Evolutionary conservation across 1,140 invertebrate genomes (phyloP).

Genomic region (Leguminivora glycinivorella): DNA sequence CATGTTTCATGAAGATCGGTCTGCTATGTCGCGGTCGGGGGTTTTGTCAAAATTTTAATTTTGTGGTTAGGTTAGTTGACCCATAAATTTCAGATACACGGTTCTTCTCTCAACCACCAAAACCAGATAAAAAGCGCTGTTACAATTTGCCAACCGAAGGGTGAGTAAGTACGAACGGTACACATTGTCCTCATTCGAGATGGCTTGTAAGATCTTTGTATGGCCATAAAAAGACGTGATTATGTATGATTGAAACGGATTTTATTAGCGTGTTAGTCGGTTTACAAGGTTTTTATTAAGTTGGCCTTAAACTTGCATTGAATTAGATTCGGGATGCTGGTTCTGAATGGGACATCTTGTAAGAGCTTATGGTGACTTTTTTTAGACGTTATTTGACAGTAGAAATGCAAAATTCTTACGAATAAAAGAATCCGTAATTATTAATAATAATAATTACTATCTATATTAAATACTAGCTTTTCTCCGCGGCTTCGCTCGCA

Average conservation of each 20-base stretch:
- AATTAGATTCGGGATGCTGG: background rate
- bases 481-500: no score
- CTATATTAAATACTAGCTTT: no score
- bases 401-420: no score
- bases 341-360: background rate
- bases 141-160: constrained; percentile 10
- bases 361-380: no score
- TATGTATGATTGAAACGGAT: constrained; percentile 17
- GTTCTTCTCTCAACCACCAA: background rate
- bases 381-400: no score
- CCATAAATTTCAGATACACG: background rate
- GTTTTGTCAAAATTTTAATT: no score
- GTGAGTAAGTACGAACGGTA: background rate
- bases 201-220: constrained; percentile 20
- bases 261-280: constrained; percentile 12
- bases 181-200: constrained; percentile 20
- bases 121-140: background rate
- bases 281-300: constrained; percentile 19
- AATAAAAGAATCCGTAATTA: no score
- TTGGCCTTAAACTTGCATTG: background rate
- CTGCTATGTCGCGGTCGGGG: no score
- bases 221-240: background rate
- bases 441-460: no score
- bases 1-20: no score
- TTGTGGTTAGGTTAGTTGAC: no score